Evolutionary conservation across 2,888 invertebrate species (phyloP).

Genomic region (Tiliacea citrago): DNA sequence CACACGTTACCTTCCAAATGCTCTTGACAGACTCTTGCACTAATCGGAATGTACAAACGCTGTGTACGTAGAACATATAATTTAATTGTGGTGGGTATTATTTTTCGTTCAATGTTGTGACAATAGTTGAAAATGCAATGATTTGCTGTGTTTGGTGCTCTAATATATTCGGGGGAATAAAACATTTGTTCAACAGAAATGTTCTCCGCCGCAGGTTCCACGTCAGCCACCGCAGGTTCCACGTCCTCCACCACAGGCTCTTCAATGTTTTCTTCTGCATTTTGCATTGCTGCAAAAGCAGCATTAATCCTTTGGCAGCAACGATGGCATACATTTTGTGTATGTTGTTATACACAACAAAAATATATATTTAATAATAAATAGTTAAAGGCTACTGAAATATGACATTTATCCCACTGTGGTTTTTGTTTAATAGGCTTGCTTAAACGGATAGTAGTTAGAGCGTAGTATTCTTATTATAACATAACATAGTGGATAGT

Average conservation of each 20-base stretch:
- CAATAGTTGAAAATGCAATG: not conserved
- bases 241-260: too few relatives aligned
- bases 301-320: conserved; percentile 1
- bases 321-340: not conserved
- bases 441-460: not conserved
- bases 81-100: not conserved
- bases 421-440: not conserved
- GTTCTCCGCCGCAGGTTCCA: not conserved
- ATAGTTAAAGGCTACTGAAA: not conserved
- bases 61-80: not conserved
- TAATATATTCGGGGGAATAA: not conserved
- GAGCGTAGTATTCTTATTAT: not conserved
- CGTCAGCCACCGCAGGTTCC: not conserved
- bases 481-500: not conserved
- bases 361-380: too few relatives aligned
- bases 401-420: not conserved
- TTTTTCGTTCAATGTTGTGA: not conserved
- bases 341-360: not conserved
- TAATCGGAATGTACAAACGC: not conserved
- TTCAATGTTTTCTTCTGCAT: not conserved
- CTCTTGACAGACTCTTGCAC: not conserved
- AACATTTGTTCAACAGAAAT: not conserved
- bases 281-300: not conserved
- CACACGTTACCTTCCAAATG: not conserved
- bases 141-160: not conserved